Base-by-base conservation (phyloP, 2,888 invertebrate species). In the Parasteatoda lunata region DNA sequence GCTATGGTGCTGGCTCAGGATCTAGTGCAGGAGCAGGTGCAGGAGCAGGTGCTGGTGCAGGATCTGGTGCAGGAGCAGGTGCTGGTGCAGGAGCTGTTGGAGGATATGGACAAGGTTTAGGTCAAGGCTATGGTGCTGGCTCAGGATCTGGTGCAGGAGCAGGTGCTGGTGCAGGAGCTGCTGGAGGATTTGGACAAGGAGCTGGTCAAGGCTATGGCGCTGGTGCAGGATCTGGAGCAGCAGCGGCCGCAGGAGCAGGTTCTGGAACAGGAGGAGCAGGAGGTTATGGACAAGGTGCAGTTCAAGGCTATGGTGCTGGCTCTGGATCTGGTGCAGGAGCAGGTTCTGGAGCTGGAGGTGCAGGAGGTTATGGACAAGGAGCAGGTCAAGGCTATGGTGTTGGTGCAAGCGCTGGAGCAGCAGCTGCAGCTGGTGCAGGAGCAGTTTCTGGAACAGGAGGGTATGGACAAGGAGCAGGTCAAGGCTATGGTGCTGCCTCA, bases 51-150 rank as follows among this genome's bases (percentile, higher is more conserved):
- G n/a, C n/a, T n/a, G n/a, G n/a, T n/a, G 52, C 15, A 65, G 65
- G 49, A 65, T 71, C 72, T 5, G 54, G 48, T 1, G 77, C 15
- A 73, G 52, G n/a, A n/a, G n/a, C n/a, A n/a, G n/a, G n/a, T n/a
- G n/a, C n/a, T n/a, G n/a, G 30, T 54, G 15, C n/a, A 30, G 13
- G 52, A 9, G 69, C n/a, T 6, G 71, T 52, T 3, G 69, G 11
- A 30, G 30, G 47, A 0, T 45, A 13, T 4, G 70, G n/a, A 3
- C 47, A 3, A 71, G 71, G n/a, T n/a, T n/a, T n/a, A n/a, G n/a
- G n/a, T n/a, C n/a, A n/a, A n/a, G n/a, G n/a, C n/a, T n/a, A n/a
- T n/a, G n/a, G 13, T 0, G 49, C 48, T 11, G 47, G 15, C 48
- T 4, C n/a, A n/a, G n/a, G n/a, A n/a, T n/a, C n/a, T n/a, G n/a